These are phyloP conservation scores for Chaenogobius annularis DNA, from an alignment of 2,113 vertebrate species.

Conservation along the genomic window DNA sequence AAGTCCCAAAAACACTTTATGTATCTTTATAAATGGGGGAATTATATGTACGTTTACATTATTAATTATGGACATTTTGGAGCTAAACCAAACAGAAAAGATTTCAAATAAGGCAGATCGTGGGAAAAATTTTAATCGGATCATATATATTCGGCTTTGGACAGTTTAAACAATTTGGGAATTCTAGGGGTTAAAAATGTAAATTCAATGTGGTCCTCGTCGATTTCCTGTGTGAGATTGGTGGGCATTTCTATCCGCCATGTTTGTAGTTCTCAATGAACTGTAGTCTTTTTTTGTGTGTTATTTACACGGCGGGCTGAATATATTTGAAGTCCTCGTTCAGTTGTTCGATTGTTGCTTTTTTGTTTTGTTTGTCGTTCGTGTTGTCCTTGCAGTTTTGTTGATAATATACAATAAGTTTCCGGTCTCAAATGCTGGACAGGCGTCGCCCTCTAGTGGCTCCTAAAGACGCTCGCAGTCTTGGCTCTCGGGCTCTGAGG, in stretches of 20 bases:
- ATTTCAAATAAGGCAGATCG: background rate
- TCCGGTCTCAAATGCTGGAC: conserved; percentile 80
- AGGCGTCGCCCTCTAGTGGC: conserved; percentile 82
- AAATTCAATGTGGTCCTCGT: background rate
- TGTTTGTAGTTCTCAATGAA: background rate
- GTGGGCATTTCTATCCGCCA: background rate
- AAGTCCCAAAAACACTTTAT: background rate
- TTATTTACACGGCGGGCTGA: background rate
- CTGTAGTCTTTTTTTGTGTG: background rate
- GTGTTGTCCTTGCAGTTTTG: no score
- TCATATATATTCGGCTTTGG: background rate
- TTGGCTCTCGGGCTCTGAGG: conserved; percentile 86
- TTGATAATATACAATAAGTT: background rate
- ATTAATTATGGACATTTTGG: background rate
- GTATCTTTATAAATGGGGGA: background rate
- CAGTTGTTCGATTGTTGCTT: background rate
- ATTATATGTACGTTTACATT: no score
- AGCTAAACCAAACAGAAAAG: background rate
- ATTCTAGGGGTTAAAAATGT: background rate
- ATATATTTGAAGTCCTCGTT: background rate
- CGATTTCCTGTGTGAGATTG: background rate
- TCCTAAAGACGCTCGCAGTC: conserved; percentile 86
- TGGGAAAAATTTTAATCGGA: background rate
- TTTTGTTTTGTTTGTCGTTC: no score
- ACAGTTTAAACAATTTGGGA: background rate